phyloP scores from a whole-genome alignment of 2,113 vertebrate genomes.

The Saccopteryx leptura region DNA sequence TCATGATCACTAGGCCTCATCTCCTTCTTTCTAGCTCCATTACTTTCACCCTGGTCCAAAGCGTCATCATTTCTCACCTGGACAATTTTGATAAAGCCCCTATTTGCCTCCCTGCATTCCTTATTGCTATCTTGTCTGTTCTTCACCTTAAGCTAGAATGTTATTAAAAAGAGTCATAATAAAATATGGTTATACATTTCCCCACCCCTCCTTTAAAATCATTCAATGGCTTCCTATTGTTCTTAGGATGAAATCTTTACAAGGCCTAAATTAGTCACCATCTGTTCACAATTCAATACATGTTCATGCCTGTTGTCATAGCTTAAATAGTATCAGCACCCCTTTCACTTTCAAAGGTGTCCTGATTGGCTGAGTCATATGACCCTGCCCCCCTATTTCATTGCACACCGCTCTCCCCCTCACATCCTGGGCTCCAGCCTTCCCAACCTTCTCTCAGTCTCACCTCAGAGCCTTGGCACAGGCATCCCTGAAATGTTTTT shows the following conservation, averaged over 20 bases:
- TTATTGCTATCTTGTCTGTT: conserved; percentile 37
- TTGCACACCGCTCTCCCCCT: background rate
- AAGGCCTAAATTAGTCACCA: conserved; percentile 36
- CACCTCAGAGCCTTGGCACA: conserved; percentile 47
- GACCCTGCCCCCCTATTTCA: background rate
- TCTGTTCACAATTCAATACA: conserved; percentile 7
- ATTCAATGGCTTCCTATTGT: background rate
- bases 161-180: conserved; percentile 58
- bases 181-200: conserved; percentile 29
- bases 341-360: conserved; percentile 46
- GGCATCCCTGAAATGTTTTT: conserved; percentile 68
- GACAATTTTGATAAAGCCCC: background rate
- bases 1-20: background rate
- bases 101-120: conserved; percentile 44
- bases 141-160: background rate
- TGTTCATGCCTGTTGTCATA: background rate
- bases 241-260: conserved; percentile 45
- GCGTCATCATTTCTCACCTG: background rate
- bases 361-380: background rate
- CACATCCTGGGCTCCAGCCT: background rate
- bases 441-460: background rate
- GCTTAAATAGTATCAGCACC: conserved; percentile 34
- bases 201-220: conserved; percentile 44
- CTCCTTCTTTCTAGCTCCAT: background rate
- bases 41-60: conserved; percentile 27